phyloP scores from a whole-genome alignment of 2,113 vertebrate species.

The Catharus bicknelli region DNA sequence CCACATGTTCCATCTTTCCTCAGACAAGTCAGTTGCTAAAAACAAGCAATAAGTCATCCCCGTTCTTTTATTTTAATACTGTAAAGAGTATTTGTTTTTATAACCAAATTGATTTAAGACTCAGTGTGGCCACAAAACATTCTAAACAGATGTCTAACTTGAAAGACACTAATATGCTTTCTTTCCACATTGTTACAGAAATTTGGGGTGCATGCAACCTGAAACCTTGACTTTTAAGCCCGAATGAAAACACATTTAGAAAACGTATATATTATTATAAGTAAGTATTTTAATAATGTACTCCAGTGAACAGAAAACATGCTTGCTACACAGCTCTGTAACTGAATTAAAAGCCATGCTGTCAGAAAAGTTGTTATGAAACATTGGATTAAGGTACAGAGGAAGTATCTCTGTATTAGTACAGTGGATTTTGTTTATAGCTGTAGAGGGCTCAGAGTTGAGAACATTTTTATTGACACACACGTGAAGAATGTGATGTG shows the following conservation, averaged over 20 bases:
- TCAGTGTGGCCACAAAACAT: constrained; percentile 9
- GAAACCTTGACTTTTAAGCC: background rate
- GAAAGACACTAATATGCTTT: constrained; percentile 5
- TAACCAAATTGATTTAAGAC: constrained; percentile 66
- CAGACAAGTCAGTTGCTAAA: constrained; percentile 42
- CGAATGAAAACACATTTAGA: background rate
- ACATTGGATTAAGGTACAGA: background rate
- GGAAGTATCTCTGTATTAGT: background rate
- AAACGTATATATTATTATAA: background rate
- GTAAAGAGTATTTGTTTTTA: constrained; percentile 60
- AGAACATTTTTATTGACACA: background rate
- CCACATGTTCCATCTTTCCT: constrained; percentile 10
- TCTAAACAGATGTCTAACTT: constrained; percentile 58
- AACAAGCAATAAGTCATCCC: constrained; percentile 40
- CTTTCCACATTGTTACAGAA: background rate
- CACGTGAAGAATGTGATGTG: background rate
- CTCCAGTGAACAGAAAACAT: background rate
- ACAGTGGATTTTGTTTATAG: background rate
- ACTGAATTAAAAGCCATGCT: background rate
- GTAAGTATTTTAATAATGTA: background rate
- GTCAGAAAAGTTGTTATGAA: background rate
- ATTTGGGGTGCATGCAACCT: background rate
- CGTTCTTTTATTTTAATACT: constrained; percentile 50
- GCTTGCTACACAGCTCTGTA: background rate
- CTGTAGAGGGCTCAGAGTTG: background rate